These are phyloP conservation scores for Chrysina gloriosa DNA, from an alignment of 2,888 invertebrate species.

Conservation along the genomic window DNA sequence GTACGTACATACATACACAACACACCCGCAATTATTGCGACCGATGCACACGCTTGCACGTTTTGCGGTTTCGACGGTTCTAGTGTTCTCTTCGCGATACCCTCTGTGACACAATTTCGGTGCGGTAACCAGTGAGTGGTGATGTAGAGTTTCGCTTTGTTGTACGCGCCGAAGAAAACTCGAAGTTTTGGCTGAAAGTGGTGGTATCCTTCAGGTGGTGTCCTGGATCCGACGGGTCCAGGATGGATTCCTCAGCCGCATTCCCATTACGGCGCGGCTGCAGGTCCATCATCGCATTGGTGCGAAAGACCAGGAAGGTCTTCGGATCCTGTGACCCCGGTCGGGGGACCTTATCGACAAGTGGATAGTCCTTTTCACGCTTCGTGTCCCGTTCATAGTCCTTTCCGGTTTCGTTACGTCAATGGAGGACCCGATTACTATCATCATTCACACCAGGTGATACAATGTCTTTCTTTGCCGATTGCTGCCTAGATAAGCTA, in stretches of 20 bases:
- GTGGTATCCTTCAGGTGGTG: constrained; percentile 42
- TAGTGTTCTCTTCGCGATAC: background rate
- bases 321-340: constrained; percentile 68
- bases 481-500: too few species aligned
- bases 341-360: constrained; percentile 64
- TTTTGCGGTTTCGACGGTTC: constrained; percentile 6
- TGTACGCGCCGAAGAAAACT: background rate
- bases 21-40: background rate
- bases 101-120: constrained; percentile 28
- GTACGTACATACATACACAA: too few species aligned
- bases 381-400: constrained; percentile 81
- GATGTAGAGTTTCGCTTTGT: background rate
- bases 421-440: constrained; percentile 64
- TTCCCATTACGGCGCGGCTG: constrained; percentile 55
- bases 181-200: constrained; percentile 15
- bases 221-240: constrained; percentile 67
- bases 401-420: constrained; percentile 73
- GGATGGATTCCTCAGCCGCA: constrained; percentile 62
- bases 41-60: constrained; percentile 23
- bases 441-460: constrained; percentile 41
- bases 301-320: constrained; percentile 63
- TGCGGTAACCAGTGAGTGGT: constrained; percentile 1
- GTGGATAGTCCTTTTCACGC: constrained; percentile 67
- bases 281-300: constrained; percentile 58
- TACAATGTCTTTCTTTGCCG: background rate